Evolutionary conservation across 2,113 vertebrate species (phyloP).

Genomic region (Chloropsis hardwickii): DNA sequence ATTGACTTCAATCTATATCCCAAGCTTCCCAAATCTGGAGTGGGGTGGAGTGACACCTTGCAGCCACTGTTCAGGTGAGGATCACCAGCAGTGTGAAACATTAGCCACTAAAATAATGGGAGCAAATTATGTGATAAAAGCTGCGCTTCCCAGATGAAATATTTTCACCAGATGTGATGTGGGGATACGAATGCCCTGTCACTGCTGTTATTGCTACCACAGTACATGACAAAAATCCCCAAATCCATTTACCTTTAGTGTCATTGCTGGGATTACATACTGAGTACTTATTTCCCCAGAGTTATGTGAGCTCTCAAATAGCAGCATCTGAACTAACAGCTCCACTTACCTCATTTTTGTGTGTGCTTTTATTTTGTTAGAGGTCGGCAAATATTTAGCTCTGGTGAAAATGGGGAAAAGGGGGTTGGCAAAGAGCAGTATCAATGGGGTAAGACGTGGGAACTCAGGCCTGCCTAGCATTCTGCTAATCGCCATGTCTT

Average conservation of each 20-base stretch:
- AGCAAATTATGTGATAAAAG: constrained; percentile 39
- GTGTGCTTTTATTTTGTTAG: constrained; percentile 47
- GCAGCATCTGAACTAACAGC: constrained; percentile 38
- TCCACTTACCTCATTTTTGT: constrained; percentile 37
- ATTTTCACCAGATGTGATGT: constrained; percentile 49
- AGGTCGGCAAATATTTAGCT: constrained; percentile 44
- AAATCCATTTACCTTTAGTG: constrained; percentile 68
- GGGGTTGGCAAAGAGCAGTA: not conserved
- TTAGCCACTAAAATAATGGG: constrained; percentile 49
- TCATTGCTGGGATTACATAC: constrained; percentile 58
- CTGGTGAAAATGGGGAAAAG: not conserved
- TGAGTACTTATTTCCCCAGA: constrained; percentile 69
- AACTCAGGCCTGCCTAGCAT: rapidly evolving
- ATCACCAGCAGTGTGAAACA: not conserved
- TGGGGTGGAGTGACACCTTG: constrained; percentile 25
- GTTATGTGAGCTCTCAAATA: constrained; percentile 54
- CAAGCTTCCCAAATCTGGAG: not conserved
- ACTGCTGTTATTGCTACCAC: constrained; percentile 62
- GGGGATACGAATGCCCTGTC: constrained; percentile 31
- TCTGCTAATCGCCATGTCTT: not conserved
- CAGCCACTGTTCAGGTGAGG: constrained; percentile 2
- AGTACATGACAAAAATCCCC: constrained; percentile 60
- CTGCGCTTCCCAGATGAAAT: constrained; percentile 42
- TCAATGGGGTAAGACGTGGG: not conserved
- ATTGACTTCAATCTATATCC: constrained; percentile 50